These are phyloP conservation scores for Alligator sinensis DNA, from an alignment of 2,113 vertebrate species.

Conservation along the genomic window DNA sequence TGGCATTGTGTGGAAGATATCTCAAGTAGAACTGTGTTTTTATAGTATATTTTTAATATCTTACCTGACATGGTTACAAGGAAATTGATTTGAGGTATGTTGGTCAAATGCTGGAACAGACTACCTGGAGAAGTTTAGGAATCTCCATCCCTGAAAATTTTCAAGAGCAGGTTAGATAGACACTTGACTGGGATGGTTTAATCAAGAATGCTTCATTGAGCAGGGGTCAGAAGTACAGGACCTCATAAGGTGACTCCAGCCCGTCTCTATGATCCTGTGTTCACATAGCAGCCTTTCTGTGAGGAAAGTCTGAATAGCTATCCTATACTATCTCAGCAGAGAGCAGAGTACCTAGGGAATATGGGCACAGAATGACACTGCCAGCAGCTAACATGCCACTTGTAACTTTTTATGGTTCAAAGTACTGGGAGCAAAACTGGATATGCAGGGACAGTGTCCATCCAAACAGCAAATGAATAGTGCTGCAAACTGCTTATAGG, in stretches of 20 bases:
- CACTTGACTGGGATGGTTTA: too few relatives aligned
- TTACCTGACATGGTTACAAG: fast-evolving
- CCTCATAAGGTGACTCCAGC: too few relatives aligned
- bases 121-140: too few relatives aligned
- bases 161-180: too few relatives aligned
- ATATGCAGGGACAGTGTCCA: not conserved
- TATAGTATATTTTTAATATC: not conserved
- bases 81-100: not conserved
- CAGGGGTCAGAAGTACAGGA: too few relatives aligned
- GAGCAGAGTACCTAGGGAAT: not conserved
- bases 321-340: not conserved
- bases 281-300: fast-evolving
- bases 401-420: not conserved
- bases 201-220: too few relatives aligned
- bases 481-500: not conserved
- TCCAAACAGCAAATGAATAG: not conserved
- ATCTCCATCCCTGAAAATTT: too few relatives aligned
- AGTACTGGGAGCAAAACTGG: not conserved
- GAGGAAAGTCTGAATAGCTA: not conserved
- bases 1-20: fast-evolving
- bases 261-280: not conserved
- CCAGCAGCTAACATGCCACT: not conserved
- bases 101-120: too few relatives aligned
- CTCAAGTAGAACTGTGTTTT: not conserved
- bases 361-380: not conserved